Base-by-base conservation (phyloP, 1,140 invertebrate genomes). In the Calephelis nemesis region DNA sequence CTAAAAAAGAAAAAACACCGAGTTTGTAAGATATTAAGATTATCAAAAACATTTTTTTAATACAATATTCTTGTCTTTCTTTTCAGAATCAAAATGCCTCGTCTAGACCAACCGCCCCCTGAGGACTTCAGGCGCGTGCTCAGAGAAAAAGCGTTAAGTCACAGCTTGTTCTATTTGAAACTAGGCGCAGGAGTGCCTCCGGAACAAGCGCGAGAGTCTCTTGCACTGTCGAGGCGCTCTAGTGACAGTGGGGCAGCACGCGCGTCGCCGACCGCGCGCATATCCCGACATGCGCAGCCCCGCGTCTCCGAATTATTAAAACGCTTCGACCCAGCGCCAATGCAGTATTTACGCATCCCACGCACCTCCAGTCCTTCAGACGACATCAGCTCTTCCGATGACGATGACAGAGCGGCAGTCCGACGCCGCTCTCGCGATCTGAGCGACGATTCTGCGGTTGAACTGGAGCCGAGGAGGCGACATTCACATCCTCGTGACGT, bases 111-210 rank as follows among this genome's bases (percentile, higher is more conserved):
- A 64, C 69, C 74, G 58, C 80, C 87, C 40, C 81, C 86, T 49
- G 86, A 89, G 71, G 92, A 92, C 74, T 89, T 92, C 76, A 86
- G 92, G 50, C 82, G 87, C 54, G 83, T 91, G 63, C 75, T 92
- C 69, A 82, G 90, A 52, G 89, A 92, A 79, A 92, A 92, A 76
- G 91, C 92, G 49, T 81, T 90, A 45, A 87, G 73, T 78, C 92
- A 92, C 80, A 90, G 91, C 72, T 73, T 90, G 74, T 92, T 91
- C 73, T 92, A 92, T 79, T 71, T 87, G 76, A 89, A 90, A 70
- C 82, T 92, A 67, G 82, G 88, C 71, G 83, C 84, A 52, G 89
- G 85, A 64, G 75, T 86, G 40, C 62, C 78, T 40, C 77, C 81
- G 12, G 81, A 78, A 54, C 74, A 74, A 30, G 74, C 78, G 70